Evolutionary conservation across 2,888 invertebrate species (phyloP), one percentile per base, ranked within the genome.

Genomic region (Pachymerium ferrugineum): DNA sequence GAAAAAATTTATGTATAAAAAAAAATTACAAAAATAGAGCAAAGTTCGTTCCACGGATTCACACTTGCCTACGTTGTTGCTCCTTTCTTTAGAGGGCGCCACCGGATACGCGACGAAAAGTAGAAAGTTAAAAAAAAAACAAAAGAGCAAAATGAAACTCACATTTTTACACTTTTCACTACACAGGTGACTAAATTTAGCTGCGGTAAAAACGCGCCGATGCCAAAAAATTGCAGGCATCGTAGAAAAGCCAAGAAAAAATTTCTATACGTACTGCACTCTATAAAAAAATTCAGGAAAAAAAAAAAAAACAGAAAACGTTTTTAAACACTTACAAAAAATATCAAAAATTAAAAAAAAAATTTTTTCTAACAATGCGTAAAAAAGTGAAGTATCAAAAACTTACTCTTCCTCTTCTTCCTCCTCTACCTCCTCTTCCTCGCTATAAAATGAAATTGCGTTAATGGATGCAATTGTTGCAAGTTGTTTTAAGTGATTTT

Each of bases 351-450:
- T 25, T 68, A 16, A 6, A 42, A 72, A 28, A 72, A 42, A 70
- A 62, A 62, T 28, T 70, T 25, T 22, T 33, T 38, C 28, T 70
- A 38, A 14, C n/a, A 70, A 4, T 30, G 1, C 22, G 28, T 19
- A 25, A 16, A 33, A 14, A 38, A 33, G 19, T 28, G 33, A 38
- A 38, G 28, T n/a, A 5, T 14, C 5, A 70, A 70, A 70, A 70
- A 70, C 70, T 70, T 70, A 70, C 70, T 70, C 74, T 74, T 74
- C 70, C 74, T 74, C 74, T 22, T 74, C 74, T 69, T 73, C 73
- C 70, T 73, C 73, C 70, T 73, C 73, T 33, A 71, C 74, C 69
- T 74, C 74, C 42, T 74, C 74, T 47, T 74, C 74, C 47, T 74
- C 74, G 42, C 70, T 71, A 33, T 31, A 72, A 72, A 29, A 1